phyloP scores from a whole-genome alignment of 2,888 invertebrate genomes.

The Mesochorus sp. region DNA sequence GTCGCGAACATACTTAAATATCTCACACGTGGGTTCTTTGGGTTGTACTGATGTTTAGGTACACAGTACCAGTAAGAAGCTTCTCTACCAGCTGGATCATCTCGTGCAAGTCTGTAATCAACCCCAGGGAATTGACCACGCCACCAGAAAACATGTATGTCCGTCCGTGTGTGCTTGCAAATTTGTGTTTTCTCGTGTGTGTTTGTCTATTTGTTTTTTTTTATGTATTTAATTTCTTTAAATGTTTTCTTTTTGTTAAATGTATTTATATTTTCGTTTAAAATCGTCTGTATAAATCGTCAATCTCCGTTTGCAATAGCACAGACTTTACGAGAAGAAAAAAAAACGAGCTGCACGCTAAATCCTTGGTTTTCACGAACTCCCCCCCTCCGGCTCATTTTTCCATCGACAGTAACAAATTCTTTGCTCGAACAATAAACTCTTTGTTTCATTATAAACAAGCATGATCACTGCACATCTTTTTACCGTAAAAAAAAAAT shows the following conservation, averaged over 20 bases:
- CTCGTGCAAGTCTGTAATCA: slow-evolving; percentile 98
- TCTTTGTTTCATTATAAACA: too few relatives aligned
- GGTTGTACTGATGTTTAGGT: slow-evolving; percentile 85
- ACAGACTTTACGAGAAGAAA: slow-evolving; percentile 59
- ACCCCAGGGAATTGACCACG: slow-evolving; percentile 87
- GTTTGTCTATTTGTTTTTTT: slow-evolving; percentile 26
- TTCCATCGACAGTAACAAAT: slow-evolving; percentile 35
- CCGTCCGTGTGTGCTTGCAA: slow-evolving; percentile 69
- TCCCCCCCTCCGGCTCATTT: slow-evolving; percentile 11
- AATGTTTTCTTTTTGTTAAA: neutral
- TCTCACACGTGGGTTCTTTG: slow-evolving; percentile 67
- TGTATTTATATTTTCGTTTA: neutral
- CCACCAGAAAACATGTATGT: slow-evolving; percentile 89
- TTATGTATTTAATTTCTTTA: neutral
- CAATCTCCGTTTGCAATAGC: slow-evolving; percentile 51
- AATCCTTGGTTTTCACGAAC: slow-evolving; percentile 8
- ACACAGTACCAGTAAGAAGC: slow-evolving; percentile 97
- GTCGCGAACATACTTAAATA: slow-evolving; percentile 48
- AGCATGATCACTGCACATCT: slow-evolving; percentile 21
- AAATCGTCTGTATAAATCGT: slow-evolving; percentile 30
- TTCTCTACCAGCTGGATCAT: slow-evolving; percentile 97
- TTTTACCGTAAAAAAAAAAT: too few relatives aligned
- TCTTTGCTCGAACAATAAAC: slow-evolving; percentile 9
- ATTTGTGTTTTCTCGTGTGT: slow-evolving; percentile 35
- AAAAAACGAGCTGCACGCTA: slow-evolving; percentile 45